A percentile compares a stretch with the other conserved stretches of the same genome.
phyloP scores from a whole-genome alignment of 1,140 invertebrate species.

The Gryon sp. region DNA sequence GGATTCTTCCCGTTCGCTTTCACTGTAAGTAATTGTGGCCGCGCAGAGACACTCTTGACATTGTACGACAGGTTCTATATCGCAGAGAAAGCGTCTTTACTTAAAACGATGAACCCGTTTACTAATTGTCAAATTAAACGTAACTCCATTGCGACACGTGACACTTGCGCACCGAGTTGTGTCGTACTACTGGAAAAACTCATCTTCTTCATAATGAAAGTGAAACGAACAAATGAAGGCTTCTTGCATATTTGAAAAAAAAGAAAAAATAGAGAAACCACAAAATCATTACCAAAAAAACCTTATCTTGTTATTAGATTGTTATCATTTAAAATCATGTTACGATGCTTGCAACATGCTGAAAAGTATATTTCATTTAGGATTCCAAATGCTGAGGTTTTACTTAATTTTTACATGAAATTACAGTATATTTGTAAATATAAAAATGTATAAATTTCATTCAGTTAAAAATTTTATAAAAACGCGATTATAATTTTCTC shows the following conservation, averaged over 20 bases:
- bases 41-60: slow-evolving; percentile 59
- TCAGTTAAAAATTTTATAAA: background rate
- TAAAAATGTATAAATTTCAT: background rate
- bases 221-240: slow-evolving; percentile 38
- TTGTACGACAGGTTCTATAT: slow-evolving; percentile 49
- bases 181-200: slow-evolving; percentile 33
- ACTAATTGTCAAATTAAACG: slow-evolving; percentile 62
- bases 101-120: slow-evolving; percentile 55
- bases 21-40: slow-evolving; percentile 42
- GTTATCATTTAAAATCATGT: no score
- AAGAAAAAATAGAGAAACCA: slow-evolving; percentile 33
- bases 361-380: no score
- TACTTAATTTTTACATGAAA: background rate
- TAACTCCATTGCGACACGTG: slow-evolving; percentile 51
- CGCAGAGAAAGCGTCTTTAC: slow-evolving; percentile 53
- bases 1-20: slow-evolving; percentile 60
- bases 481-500: no score
- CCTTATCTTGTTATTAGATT: no score
- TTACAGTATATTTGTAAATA: no score
- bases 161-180: slow-evolving; percentile 52
- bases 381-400: no score
- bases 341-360: no score
- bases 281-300: slow-evolving; percentile 2
- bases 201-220: slow-evolving; percentile 53
- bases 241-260: slow-evolving; percentile 33